Evolutionary conservation across 1,140 invertebrate genomes (phyloP).

Genomic region (Scylla paramamosain): DNA sequence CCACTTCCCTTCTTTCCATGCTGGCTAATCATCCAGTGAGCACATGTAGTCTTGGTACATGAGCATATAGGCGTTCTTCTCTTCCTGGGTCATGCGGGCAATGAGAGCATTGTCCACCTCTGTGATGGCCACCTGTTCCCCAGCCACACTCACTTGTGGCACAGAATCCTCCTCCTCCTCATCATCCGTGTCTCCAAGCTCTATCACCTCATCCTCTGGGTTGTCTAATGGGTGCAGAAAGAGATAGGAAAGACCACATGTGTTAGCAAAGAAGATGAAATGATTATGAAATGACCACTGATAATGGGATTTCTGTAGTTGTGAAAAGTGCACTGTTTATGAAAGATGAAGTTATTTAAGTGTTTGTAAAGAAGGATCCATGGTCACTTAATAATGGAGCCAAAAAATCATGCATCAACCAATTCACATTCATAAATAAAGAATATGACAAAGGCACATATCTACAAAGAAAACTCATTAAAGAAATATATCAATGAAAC

Average conservation of each 20-base stretch:
- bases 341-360: not conserved
- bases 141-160: conserved; percentile 91
- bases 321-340: not conserved
- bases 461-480: not conserved
- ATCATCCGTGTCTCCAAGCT: not conserved
- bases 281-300: not conserved
- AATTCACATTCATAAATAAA: too few species aligned
- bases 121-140: conserved; percentile 88
- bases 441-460: too few species aligned
- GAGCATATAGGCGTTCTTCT: conserved; percentile 97
- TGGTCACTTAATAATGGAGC: too few species aligned
- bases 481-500: not conserved
- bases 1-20: not conserved
- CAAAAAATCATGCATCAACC: too few species aligned
- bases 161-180: conserved; percentile 86
- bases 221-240: not conserved
- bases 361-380: not conserved
- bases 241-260: not conserved
- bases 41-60: conserved; percentile 94
- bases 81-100: conserved; percentile 92
- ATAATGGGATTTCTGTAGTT: not conserved
- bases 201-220: conserved; percentile 13
- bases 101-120: conserved; percentile 92
- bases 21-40: conserved; percentile 60
- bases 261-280: not conserved